Conservation (phyloP, 2,888 invertebrate species). For the Tiliacea aurago region DNA sequence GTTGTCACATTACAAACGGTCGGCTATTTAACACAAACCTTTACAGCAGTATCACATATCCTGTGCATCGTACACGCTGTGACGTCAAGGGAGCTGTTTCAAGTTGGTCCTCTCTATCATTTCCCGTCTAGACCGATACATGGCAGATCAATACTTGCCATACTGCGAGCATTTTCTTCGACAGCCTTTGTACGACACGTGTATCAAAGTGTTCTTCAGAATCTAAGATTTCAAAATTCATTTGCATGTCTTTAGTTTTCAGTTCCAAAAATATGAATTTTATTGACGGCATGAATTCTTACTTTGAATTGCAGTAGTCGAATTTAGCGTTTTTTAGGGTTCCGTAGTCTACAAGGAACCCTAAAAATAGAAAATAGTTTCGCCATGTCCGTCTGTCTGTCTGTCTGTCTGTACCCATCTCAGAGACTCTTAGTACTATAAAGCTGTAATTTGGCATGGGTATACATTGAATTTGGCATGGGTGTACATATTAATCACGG, state of each 20-base stretch:
- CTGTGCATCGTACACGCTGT: constrained; percentile 6
- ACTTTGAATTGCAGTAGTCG: no score
- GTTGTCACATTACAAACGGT: neutral
- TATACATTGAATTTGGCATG: no score
- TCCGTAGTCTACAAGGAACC: no score
- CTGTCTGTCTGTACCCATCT: no score
- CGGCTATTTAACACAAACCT: neutral
- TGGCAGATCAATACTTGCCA: constrained; percentile 55
- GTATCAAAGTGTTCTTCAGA: neutral
- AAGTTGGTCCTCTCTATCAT: constrained; percentile 43
- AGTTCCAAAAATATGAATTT: neutral
- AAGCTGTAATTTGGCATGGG: no score
- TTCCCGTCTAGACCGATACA: constrained; percentile 67
- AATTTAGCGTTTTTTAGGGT: no score
- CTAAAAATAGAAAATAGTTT: no score
- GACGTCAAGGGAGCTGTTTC: constrained; percentile 25
- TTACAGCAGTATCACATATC: constrained; percentile 1
- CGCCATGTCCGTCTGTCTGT: no score
- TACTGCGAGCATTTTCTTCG: constrained; percentile 40
- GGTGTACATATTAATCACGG: no score
- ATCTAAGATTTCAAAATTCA: neutral
- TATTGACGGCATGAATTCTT: neutral
- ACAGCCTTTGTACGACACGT: constrained; percentile 10
- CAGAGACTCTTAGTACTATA: no score
- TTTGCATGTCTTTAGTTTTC: neutral